Evolutionary conservation across 2,113 vertebrate species (phyloP).

Genomic region (Parus major): DNA sequence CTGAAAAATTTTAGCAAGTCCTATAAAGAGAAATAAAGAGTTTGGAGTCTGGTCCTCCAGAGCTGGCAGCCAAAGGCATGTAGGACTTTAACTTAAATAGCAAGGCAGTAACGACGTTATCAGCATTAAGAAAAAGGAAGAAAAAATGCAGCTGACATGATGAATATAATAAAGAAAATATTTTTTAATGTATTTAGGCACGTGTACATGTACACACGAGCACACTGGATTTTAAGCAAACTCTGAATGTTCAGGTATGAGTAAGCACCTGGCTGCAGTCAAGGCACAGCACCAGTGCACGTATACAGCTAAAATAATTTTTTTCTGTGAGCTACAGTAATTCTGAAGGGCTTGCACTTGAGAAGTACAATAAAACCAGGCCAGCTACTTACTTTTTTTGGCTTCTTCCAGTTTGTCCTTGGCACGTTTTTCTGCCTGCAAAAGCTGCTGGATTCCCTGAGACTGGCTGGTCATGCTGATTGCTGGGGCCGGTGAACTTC

Average conservation of each 20-base stretch:
- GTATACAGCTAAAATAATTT: not conserved
- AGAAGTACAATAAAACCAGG: not conserved
- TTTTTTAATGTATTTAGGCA: not conserved
- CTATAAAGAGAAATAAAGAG: not conserved
- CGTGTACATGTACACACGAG: accelerated
- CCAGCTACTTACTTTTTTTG: constrained; percentile 77
- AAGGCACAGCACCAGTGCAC: not conserved
- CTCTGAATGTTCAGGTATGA: not conserved
- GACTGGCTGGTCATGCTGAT: constrained; percentile 77
- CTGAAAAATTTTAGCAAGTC: not conserved
- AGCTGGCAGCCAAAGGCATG: not conserved
- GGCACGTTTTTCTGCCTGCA: constrained; percentile 81
- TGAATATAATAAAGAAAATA: not conserved
- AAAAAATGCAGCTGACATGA: not conserved
- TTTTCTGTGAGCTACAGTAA: not conserved
- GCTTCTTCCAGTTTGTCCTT: constrained; percentile 82
- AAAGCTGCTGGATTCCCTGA: constrained; percentile 80
- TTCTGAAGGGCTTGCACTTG: not conserved
- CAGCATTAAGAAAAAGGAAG: not conserved
- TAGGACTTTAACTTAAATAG: not conserved
- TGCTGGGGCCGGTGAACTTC: not conserved
- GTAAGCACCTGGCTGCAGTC: not conserved
- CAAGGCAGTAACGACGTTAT: not conserved
- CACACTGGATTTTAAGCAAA: not conserved
- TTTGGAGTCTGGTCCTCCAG: not conserved